A percentile compares a stretch with the other conserved stretches of the same genome.
Evolutionary conservation across 1,140 invertebrate genomes (phyloP).

Genomic region (Coboldia fuscipes): DNA sequence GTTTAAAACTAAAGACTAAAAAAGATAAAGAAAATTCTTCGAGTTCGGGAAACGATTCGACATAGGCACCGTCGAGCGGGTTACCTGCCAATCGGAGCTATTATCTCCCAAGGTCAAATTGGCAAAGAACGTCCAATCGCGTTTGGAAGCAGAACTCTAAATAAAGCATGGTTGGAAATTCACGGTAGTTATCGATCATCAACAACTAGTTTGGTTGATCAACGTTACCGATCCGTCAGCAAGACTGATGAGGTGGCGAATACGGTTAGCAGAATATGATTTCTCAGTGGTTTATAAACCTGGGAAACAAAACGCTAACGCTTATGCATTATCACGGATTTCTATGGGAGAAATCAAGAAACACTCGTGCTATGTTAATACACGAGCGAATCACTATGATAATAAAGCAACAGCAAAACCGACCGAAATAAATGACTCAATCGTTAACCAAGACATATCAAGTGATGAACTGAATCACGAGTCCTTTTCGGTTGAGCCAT

Average conservation of each 20-base stretch:
- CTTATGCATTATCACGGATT: constrained; percentile 9
- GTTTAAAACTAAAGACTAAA: too few relatives aligned
- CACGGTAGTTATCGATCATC: constrained; percentile 26
- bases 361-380: too few relatives aligned
- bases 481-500: too few relatives aligned
- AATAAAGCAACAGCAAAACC: too few relatives aligned
- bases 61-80: too few relatives aligned
- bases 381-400: too few relatives aligned
- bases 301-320: constrained; percentile 15
- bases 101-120: constrained; percentile 12
- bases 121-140: constrained; percentile 11
- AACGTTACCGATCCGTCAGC: constrained; percentile 22
- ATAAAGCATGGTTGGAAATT: constrained; percentile 22
- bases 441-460: too few relatives aligned
- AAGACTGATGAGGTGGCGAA: constrained; percentile 21
- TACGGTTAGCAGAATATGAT: constrained; percentile 22
- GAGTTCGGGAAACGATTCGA: too few relatives aligned
- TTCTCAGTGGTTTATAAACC: constrained; percentile 22
- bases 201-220: constrained; percentile 23
- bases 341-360: neutral
- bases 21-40: too few relatives aligned
- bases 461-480: too few relatives aligned
- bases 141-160: constrained; percentile 19
- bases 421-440: too few relatives aligned
- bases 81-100: constrained; percentile 12